Conservation (phyloP, 2,113 vertebrate genomes). For the Poicephalus gulielmi region DNA sequence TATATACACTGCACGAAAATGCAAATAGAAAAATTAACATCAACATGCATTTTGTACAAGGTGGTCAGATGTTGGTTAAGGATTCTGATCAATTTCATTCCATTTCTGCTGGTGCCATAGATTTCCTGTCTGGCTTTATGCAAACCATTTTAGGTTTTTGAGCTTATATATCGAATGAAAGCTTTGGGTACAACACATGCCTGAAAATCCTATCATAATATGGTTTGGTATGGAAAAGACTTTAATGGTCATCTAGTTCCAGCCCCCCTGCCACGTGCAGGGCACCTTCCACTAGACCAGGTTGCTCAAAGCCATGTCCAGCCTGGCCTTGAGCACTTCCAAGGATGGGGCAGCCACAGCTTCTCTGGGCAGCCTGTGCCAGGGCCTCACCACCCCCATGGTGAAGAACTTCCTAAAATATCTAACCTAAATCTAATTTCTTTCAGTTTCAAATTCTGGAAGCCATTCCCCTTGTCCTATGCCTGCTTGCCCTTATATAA, state of each 20-base stretch:
- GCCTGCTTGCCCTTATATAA: neutral
- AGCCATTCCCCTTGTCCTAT: neutral
- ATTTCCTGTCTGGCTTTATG: neutral
- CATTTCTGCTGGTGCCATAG: neutral
- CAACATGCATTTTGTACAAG: fast-evolving
- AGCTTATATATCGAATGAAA: neutral
- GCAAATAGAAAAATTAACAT: neutral
- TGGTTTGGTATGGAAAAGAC: neutral
- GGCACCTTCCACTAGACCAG: neutral
- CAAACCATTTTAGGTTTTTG: neutral
- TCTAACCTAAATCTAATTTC: neutral
- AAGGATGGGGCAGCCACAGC: neutral
- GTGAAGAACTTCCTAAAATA: neutral
- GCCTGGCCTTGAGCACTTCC: neutral
- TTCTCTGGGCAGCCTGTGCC: neutral
- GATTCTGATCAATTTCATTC: neutral
- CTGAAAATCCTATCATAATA: neutral
- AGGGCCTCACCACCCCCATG: neutral
- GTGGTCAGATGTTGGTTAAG: neutral
- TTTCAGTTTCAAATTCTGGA: neutral
- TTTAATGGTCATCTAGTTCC: neutral
- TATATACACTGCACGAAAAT: neutral
- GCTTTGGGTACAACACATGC: neutral
- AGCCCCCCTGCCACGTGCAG: neutral
- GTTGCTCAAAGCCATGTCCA: neutral